phyloP scores from a whole-genome alignment of 2,113 vertebrate genomes.

The Puma concolor region DNA sequence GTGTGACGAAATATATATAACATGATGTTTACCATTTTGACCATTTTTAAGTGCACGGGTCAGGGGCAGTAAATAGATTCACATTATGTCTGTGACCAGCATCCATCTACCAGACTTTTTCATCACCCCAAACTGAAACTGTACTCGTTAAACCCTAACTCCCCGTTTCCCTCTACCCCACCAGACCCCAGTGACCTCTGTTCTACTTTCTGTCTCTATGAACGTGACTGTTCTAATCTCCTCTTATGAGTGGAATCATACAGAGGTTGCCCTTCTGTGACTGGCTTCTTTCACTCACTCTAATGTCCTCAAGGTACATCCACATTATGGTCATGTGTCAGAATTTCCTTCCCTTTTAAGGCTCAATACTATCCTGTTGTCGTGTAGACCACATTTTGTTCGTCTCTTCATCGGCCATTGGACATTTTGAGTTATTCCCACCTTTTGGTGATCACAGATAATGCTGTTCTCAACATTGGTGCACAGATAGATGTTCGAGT shows the following conservation, averaged over 20 bases:
- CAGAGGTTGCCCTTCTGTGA: neutral
- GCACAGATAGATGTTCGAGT: neutral
- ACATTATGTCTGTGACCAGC: neutral
- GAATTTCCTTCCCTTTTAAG: neutral
- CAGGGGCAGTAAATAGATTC: neutral
- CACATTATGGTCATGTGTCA: neutral
- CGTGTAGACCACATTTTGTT: neutral
- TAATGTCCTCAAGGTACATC: neutral
- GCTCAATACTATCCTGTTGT: neutral
- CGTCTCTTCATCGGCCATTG: neutral
- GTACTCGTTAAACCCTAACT: neutral
- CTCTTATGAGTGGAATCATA: neutral
- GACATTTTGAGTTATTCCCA: neutral
- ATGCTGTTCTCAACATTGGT: too few species aligned
- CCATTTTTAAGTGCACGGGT: neutral
- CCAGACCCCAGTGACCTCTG: neutral
- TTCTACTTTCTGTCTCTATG: neutral
- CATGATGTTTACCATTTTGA: neutral
- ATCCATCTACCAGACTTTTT: neutral
- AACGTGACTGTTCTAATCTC: neutral
- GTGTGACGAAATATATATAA: neutral
- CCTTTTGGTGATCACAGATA: neutral
- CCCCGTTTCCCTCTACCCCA: neutral
- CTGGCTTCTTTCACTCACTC: neutral
- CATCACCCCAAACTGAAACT: neutral